Evolutionary conservation across 2,888 invertebrate species (phyloP).

Genomic region (Serripes groenlandicus): DNA sequence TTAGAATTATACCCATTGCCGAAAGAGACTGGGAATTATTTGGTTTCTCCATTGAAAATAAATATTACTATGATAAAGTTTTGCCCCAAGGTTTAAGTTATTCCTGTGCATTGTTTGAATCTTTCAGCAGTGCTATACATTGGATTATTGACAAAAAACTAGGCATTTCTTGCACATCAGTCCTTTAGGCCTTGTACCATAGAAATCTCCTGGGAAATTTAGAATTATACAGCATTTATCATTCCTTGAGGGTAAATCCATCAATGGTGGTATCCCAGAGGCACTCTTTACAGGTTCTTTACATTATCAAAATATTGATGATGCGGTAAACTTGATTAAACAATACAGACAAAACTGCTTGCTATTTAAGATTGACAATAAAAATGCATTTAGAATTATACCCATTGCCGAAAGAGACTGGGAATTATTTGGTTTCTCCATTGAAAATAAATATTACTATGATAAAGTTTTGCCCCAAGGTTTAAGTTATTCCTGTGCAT

Average conservation of each 20-base stretch:
- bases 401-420: constrained; percentile 49
- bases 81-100: too few relatives aligned
- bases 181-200: constrained; percentile 36
- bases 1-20: too few relatives aligned
- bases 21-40: too few relatives aligned
- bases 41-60: too few relatives aligned
- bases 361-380: constrained; percentile 52
- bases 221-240: constrained; percentile 60
- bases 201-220: constrained; percentile 37
- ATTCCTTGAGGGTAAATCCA: constrained; percentile 34
- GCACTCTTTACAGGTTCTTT: constrained; percentile 24
- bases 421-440: constrained; percentile 45
- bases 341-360: constrained; percentile 1
- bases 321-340: constrained; percentile 25
- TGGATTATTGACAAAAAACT: too few relatives aligned
- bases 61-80: too few relatives aligned
- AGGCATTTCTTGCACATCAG: too few relatives aligned
- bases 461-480: constrained; percentile 51
- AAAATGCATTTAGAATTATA: constrained; percentile 43
- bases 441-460: constrained; percentile 35
- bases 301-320: constrained; percentile 38
- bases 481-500: constrained; percentile 34
- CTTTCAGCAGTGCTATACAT: too few relatives aligned
- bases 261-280: constrained; percentile 50
- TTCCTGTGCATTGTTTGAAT: too few relatives aligned